A percentile compares a stretch with the other conserved stretches of the same genome.
Evolutionary conservation across 1,140 invertebrate species (phyloP).

Genomic region (Caenorhabditis remanei): DNA sequence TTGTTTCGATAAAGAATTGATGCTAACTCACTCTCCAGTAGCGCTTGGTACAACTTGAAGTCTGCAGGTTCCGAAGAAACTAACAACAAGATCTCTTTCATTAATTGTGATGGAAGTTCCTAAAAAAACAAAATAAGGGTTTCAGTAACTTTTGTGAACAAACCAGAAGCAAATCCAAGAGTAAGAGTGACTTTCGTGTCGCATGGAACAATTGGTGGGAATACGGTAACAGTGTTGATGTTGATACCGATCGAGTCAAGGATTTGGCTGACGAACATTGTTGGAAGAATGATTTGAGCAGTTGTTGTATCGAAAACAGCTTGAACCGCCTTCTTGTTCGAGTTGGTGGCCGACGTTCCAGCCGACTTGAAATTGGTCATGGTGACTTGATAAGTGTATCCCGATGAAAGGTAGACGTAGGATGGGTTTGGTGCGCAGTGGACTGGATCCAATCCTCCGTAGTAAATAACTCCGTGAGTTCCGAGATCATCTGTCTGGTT

Average conservation of each 20-base stretch:
- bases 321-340: not conserved
- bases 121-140: too few species aligned
- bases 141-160: too few species aligned
- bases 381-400: not conserved
- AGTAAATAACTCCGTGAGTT: constrained; percentile 51
- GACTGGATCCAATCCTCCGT: constrained; percentile 33
- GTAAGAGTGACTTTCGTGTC: constrained; percentile 23
- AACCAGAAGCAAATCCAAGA: not conserved
- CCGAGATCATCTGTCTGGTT: constrained; percentile 36
- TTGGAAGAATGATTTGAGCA: not conserved
- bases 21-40: not conserved
- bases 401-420: constrained; percentile 14
- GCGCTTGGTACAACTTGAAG: constrained; percentile 9
- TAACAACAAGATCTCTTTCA: constrained; percentile 28
- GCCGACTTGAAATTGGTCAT: not conserved
- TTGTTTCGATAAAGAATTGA: not conserved
- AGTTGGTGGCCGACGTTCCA: constrained; percentile 3
- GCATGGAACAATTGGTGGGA: constrained; percentile 44
- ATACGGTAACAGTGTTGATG: constrained; percentile 3
- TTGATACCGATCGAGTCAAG: constrained; percentile 10
- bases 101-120: not conserved
- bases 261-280: not conserved
- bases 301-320: constrained; percentile 4
- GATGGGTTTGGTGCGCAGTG: constrained; percentile 42
- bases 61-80: constrained; percentile 27